phyloP scores from a whole-genome alignment of 2,888 invertebrate species.

The Clunio marinus region DNA sequence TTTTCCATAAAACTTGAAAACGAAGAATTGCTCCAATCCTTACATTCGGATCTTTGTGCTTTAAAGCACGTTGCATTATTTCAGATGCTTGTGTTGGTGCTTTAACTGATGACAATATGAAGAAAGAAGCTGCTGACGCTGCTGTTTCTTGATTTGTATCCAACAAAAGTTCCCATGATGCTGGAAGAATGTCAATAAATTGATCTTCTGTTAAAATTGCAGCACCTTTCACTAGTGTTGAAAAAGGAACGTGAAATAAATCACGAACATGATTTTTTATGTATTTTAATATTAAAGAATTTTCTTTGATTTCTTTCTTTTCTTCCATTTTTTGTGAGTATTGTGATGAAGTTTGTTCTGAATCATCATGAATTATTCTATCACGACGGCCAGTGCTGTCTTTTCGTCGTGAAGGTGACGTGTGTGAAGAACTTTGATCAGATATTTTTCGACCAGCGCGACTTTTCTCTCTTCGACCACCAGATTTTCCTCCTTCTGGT shows the following conservation, averaged over 20 bases:
- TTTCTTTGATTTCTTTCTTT: slow-evolving; percentile 55
- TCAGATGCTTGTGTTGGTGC: slow-evolving; percentile 84
- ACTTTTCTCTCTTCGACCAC: slow-evolving; percentile 45
- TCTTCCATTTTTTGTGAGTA: slow-evolving; percentile 50
- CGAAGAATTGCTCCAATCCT: slow-evolving; percentile 78
- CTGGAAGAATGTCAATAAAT: slow-evolving; percentile 81
- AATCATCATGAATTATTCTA: slow-evolving; percentile 46
- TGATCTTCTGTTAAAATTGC: slow-evolving; percentile 83
- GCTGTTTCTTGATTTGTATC: slow-evolving; percentile 83
- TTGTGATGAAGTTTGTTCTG: slow-evolving; percentile 47
- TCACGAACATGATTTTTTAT: slow-evolving; percentile 76
- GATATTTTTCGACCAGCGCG: slow-evolving; percentile 67
- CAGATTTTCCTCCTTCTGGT: slow-evolving; percentile 47
- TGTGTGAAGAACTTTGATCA: slow-evolving; percentile 72
- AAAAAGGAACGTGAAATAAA: slow-evolving; percentile 84
- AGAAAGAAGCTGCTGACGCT: slow-evolving; percentile 80
- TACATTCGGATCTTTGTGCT: slow-evolving; percentile 75
- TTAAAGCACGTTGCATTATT: slow-evolving; percentile 82
- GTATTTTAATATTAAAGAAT: slow-evolving; percentile 71
- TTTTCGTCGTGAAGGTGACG: slow-evolving; percentile 72
- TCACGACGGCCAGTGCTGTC: slow-evolving; percentile 69
- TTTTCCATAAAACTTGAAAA: slow-evolving; percentile 94
- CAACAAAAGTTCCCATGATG: slow-evolving; percentile 91
- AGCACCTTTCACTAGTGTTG: slow-evolving; percentile 82
- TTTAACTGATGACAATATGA: slow-evolving; percentile 89